Evolutionary conservation across 2,797 vertebrate genomes (phyloP).

Genomic region (Cichlasoma orientale): DNA sequence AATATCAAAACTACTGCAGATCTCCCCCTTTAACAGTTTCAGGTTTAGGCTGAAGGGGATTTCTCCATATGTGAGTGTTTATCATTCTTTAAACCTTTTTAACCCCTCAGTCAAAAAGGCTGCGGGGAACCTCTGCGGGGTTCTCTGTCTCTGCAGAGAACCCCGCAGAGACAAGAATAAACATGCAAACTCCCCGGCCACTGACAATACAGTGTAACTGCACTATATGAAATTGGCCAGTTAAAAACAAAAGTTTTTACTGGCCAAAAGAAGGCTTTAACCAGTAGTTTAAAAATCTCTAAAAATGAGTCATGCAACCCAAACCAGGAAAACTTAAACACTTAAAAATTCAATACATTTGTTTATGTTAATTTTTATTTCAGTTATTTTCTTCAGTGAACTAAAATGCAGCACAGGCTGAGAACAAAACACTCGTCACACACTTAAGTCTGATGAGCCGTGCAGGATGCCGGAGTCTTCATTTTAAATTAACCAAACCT

Average conservation of each 20-base stretch:
- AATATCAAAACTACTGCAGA: neutral
- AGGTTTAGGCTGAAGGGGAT: neutral
- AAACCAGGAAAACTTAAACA: neutral
- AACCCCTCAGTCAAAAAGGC: too few relatives aligned
- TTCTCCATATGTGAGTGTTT: neutral
- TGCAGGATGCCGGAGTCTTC: neutral
- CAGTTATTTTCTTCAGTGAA: neutral
- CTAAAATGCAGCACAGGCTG: conserved; percentile 3
- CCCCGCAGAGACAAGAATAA: too few relatives aligned
- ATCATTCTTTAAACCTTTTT: neutral
- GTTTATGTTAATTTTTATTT: neutral
- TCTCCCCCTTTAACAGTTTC: neutral
- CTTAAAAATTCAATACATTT: neutral
- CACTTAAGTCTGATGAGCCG: neutral
- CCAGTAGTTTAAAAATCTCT: neutral
- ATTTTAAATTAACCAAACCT: conserved; percentile 15
- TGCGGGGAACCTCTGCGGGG: too few relatives aligned
- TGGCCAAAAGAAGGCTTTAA: neutral
- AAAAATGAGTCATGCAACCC: neutral
- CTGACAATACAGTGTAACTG: neutral
- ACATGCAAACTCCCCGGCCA: too few relatives aligned
- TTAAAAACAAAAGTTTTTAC: neutral
- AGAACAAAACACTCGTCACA: neutral
- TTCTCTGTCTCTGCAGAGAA: too few relatives aligned
- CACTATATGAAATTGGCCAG: neutral